A percentile compares a stretch with the other conserved stretches of the same genome.
These are phyloP conservation scores for Saccostrea echinata DNA, from an alignment of 1,140 invertebrate species.

Conservation along the genomic window DNA sequence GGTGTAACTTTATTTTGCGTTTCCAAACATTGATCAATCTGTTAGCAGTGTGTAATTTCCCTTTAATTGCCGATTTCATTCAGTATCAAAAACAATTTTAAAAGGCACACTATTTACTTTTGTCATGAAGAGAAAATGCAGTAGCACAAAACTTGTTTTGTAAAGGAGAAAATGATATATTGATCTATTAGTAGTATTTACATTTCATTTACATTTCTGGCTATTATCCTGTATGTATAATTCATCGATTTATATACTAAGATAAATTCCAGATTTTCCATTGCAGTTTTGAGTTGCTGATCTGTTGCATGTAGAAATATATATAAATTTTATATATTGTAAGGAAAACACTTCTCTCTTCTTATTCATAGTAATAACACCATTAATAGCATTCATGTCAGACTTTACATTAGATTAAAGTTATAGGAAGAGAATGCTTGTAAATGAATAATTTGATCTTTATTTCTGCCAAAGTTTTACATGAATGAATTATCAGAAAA, in stretches of 20 bases:
- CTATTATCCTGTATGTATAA: not conserved
- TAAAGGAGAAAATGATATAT: not conserved
- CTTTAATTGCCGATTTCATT: not conserved
- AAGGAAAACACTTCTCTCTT: too few relatives aligned
- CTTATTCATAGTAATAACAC: too few relatives aligned
- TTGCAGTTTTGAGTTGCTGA: too few relatives aligned
- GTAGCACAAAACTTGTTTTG: not conserved
- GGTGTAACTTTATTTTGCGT: not conserved
- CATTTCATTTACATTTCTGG: not conserved
- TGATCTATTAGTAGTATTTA: not conserved
- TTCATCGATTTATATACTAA: not conserved
- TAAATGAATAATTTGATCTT: too few relatives aligned
- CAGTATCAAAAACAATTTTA: not conserved
- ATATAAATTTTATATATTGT: too few relatives aligned
- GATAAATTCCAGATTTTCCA: too few relatives aligned
- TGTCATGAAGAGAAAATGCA: not conserved
- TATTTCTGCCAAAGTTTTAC: too few relatives aligned
- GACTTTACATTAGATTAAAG: too few relatives aligned
- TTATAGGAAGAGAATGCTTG: too few relatives aligned
- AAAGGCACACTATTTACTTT: not conserved
- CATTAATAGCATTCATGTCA: too few relatives aligned
- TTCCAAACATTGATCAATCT: not conserved
- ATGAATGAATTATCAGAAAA: too few relatives aligned
- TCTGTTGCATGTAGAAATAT: too few relatives aligned
- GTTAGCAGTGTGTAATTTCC: constrained; percentile 11